Base-by-base conservation (phyloP, 2,888 invertebrate species). In the Scaptomyza tumidula region DNA sequence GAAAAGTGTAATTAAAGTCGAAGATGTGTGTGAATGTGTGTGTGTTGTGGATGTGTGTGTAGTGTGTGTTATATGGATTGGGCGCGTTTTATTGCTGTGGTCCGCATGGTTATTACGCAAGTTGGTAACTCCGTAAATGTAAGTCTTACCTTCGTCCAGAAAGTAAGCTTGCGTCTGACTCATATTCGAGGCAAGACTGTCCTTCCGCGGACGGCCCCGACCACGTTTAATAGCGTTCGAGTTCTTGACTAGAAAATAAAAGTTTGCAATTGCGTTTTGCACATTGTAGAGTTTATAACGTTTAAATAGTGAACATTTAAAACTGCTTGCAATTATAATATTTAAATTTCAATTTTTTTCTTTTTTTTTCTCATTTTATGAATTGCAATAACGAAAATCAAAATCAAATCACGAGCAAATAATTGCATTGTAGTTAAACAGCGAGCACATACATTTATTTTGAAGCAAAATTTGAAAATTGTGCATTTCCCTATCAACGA, bases 111-210 rank as follows among this genome's bases (percentile, higher is more conserved):
- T 24, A 24, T 24, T 72, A 65, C 52, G 54, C 60, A 70, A 41
- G 53, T 54, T 45, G 14, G 61, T 76, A 56, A 57, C 63, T 54
- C 58, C 72, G 54, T 77, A 50, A 19, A 49, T 49, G 33, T 58
- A 75, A 81, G 88, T 88, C 91, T 91, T 93, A 95, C 95, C 95
- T 93, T 96, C 95, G 92, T 95, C 95, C 80, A 95, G 93, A 79
- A 95, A 95, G 91, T 95, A 95, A 89, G 95, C 95, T 88, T 95
- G 95, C 86, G 92, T 93, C 65, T 92, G 92, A 90, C 91, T 92
- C 90, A 90, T 89, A 90, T 92, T 93, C 91, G 92, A 93, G 90
- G 70, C 93, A 86, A 93, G 91, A 87, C 93, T 93, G 88, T 93
- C 93, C 88, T 93, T 93, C 86, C 93, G 91, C 58, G 93, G 93